Conservation (phyloP, 2,888 invertebrate species). For the Empis stercorea region DNA sequence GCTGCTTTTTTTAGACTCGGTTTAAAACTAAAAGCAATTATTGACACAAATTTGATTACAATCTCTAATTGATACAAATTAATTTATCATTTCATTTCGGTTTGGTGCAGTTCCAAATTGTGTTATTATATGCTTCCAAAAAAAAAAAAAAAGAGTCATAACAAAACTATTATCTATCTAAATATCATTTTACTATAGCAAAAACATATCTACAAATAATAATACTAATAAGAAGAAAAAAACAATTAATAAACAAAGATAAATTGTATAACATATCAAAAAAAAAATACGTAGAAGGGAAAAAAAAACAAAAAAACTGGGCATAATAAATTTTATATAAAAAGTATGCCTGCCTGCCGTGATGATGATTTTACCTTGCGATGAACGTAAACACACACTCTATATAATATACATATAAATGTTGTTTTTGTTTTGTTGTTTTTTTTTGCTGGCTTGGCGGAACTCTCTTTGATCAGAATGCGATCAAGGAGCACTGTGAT, state of each 20-base stretch:
- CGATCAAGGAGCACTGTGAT: slow-evolving; percentile 37
- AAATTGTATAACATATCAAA: not conserved
- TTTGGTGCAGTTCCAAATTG: no score
- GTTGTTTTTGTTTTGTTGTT: not conserved
- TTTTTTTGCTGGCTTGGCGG: slow-evolving; percentile 26
- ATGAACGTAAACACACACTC: not conserved
- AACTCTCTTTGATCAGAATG: slow-evolving; percentile 39
- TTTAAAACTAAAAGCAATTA: no score
- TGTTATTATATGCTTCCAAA: no score
- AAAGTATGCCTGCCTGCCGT: not conserved
- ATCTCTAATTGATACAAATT: no score
- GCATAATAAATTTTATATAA: not conserved
- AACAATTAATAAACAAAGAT: not conserved
- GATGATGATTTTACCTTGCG: not conserved
- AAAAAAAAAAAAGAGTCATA: not conserved
- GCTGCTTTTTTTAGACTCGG: no score
- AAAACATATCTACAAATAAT: not conserved
- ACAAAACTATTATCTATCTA: not conserved
- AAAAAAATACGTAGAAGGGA: not conserved
- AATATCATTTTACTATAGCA: not conserved
- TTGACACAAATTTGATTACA: no score
- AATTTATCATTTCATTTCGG: no score
- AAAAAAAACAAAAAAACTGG: not conserved
- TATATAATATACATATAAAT: not conserved
- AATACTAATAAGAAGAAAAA: not conserved